Base-by-base conservation (phyloP, 2,797 vertebrate genomes). In the Coranthus polyacanthus region DNA sequence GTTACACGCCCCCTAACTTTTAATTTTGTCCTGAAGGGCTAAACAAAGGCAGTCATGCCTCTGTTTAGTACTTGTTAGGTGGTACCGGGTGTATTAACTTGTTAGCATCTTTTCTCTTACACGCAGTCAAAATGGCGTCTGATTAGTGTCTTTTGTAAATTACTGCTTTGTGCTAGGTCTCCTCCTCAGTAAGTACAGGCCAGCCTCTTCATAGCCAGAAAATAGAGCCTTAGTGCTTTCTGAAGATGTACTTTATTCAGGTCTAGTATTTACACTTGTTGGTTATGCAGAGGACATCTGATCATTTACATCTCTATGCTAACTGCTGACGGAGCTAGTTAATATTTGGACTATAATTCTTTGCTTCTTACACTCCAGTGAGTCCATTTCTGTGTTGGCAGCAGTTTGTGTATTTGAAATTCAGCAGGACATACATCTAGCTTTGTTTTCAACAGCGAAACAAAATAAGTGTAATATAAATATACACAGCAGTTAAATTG, bases 381-480 rank as follows among this genome's bases (percentile, higher is more conserved):
- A 58, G 50, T 56, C n/a, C 3, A 11, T 59, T 62, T 51, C 8
- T 61, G 47, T 57, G 37, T 44, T 55, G 44, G 18, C 44, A 56
- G 44, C 29, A 29, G 18, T 59, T 68, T 32, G 53, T 53, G 24
- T 24, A 52, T 12, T 68, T 60, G 5, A 64, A 71, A 53, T 56
- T 12, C 7, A 45, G 24, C 8, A 50, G 2, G n/a, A 41, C 15
- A 41, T 15, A 16, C 2, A 60, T 16, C 21, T 24, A 43, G 15
- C n/a, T n/a, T n/a, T n/a, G n/a, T n/a, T n/a, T n/a, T n/a, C n/a
- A n/a, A n/a, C n/a, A n/a, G 17, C 11, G 39, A 12, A 38, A 32
- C 46, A 36, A 8, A 20, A 3, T 3, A 24, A 24, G 3, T 24
- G 22, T 26, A 36, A 0, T 39, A n/a, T 16, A 46, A 18, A 26